Evolutionary conservation across 2,797 vertebrate genomes (phyloP).

Genomic region (Takifugu rubripes): DNA sequence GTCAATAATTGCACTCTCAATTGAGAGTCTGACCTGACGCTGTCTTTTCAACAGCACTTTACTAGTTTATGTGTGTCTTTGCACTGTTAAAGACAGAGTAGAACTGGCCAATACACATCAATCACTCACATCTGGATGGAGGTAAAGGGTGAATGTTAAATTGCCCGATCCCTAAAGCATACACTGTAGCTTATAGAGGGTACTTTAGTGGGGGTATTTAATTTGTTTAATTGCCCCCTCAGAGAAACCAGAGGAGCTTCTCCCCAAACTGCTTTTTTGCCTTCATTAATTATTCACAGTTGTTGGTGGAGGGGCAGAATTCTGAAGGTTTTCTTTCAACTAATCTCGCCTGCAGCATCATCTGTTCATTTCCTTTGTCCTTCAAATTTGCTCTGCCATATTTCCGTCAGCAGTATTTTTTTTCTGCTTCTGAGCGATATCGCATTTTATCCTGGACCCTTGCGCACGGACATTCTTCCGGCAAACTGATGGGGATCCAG

Average conservation of each 20-base stretch:
- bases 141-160: neutral
- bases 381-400: slow-evolving; percentile 32
- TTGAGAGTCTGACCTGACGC: slow-evolving; percentile 1
- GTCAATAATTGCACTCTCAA: slow-evolving; percentile 56
- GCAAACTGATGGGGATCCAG: too few relatives aligned
- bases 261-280: slow-evolving; percentile 40
- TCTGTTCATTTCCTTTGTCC: slow-evolving; percentile 52
- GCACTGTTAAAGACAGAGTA: neutral
- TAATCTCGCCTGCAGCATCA: slow-evolving; percentile 25
- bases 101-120: neutral
- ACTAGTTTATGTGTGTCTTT: slow-evolving; percentile 2
- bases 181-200: neutral
- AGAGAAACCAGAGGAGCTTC: slow-evolving; percentile 45
- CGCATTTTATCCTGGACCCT: too few relatives aligned
- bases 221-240: slow-evolving; percentile 24
- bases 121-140: neutral
- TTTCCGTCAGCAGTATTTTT: slow-evolving; percentile 32
- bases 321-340: slow-evolving; percentile 40
- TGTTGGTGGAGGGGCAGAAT: slow-evolving; percentile 40
- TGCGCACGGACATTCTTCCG: too few relatives aligned
- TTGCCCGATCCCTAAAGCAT: neutral
- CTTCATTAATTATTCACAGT: slow-evolving; percentile 71
- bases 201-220: slow-evolving; percentile 13
- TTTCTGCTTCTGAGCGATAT: too few relatives aligned
- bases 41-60: slow-evolving; percentile 8